Base-by-base conservation (phyloP, 2,888 invertebrate species). In the Papilio protenor region DNA sequence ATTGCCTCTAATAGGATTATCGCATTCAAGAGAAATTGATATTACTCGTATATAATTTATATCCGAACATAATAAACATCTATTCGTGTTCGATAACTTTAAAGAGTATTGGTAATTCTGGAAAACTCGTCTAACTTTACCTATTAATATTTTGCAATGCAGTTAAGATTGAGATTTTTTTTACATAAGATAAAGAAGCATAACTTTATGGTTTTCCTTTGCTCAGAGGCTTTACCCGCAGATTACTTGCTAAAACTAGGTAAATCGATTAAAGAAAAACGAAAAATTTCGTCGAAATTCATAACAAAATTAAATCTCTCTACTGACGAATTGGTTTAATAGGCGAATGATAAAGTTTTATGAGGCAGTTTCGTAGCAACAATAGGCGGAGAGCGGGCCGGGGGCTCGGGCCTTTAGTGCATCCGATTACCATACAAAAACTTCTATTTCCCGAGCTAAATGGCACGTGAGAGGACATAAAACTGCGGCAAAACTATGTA, bases 351-450 rank as follows among this genome's bases (percentile, higher is more conserved):
- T 92, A 92, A 92, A 92, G 89, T 92, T 92, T 92, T 92, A 91
- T 90, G 89, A 84, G 88, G 84, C 85, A 85, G 88, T 90, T 91
- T 88, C 87, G 84, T 88, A 90, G 88, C 87, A 88, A 91, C 90
- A 90, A 90, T 90, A 90, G 91, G 88, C 89, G 82, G 87, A 80
- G 81, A 84, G 86, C 87, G 85, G 88, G 87, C 87, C 87, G 88
- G 87, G 85, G 85, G 82, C 88, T 88, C 88, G 33, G 33, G 33
- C 33, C 33, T 33, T 33, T 33, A 93, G 90, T 92, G 91, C 93
- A 91, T 92, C 93, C 93, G 92, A 94, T 94, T 94, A 93, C 90
- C 94, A 94, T 94, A 91, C 92, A 94, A 94, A 94, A 94, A 93
- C 94, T 93, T 91, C 93, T 92, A 94, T 94, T 94, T 94, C 94